Evolutionary conservation across 1,140 invertebrate genomes (phyloP), one percentile per base, ranked within the genome.

Genomic region (Pomacea maculata): DNA sequence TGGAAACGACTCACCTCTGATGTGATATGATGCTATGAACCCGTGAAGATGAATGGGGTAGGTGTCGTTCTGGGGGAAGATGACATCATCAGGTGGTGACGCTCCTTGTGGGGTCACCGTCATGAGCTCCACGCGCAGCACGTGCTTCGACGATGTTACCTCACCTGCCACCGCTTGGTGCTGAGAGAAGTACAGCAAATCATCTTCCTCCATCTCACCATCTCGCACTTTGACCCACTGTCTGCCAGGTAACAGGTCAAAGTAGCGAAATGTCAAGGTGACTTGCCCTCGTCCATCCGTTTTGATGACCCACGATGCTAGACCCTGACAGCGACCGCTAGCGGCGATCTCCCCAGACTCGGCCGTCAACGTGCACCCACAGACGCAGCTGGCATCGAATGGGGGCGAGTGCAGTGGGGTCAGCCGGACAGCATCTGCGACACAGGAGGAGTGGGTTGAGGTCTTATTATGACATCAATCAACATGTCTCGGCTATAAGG

Each of bases 201-300:
- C 82, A 25, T 84, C 82, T n/a, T 75, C 76, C 0, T 83, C 63
- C 6, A 64, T 63, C n/a, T 74, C 82, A 12, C 88, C 88, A 76
- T 88, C 84, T 34, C 88, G 68, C 17, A 89, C 83, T 70, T 87
- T 87, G 29, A 89, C 82, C 86, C 85, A 87, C 75, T 89, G 88
- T 57, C 83, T 83, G 21, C 83, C 75, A 71, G 83, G 70, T 45
- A 83, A 84, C 12, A 89, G 76, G 76, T 85, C 84, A 45, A 87
- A 84, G 68, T 86, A 89, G 6, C 77, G 82, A 72, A 89, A 89
- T 15, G 65, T 82, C 25, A 89, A 81, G 54, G 72, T 84, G 19
- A 89, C 85, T 7, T 78, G 73, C 11, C 85, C 77, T 19, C 81
- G 72, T 21, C 75, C 64, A 14, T 52, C 72, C 7, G 83, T 84